phyloP scores from a whole-genome alignment of 2,888 invertebrate genomes.

The Ectobius pallidus region DNA sequence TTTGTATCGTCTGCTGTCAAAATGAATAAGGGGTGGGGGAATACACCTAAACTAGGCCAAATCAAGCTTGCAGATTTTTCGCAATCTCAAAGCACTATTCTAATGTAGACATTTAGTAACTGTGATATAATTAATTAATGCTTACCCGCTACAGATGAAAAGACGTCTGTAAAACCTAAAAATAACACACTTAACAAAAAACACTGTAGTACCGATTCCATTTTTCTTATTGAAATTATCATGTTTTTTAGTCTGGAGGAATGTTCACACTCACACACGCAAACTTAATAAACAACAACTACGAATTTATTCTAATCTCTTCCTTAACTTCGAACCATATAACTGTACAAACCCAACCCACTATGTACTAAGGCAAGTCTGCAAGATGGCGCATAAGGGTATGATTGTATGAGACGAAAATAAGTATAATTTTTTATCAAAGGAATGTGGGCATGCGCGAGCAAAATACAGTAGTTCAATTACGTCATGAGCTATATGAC shows the following conservation, averaged over 20 bases:
- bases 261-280: conserved; percentile 15
- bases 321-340: conserved; percentile 24
- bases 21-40: neutral
- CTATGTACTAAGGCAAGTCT: conserved; percentile 25
- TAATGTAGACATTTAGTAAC: neutral
- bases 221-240: conserved; percentile 22
- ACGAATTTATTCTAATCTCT: conserved; percentile 10
- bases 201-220: conserved; percentile 31
- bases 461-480: neutral
- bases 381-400: conserved; percentile 27
- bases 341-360: conserved; percentile 25
- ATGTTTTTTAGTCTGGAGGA: conserved; percentile 7
- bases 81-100: neutral
- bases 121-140: neutral
- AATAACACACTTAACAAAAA: conserved; percentile 35
- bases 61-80: neutral
- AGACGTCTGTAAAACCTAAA: conserved; percentile 35
- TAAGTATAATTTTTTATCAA: conserved; percentile 27
- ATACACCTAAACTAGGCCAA: neutral
- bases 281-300: conserved; percentile 32
- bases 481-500: conserved; percentile 15
- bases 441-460: conserved; percentile 28
- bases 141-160: conserved; percentile 22
- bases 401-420: conserved; percentile 26
- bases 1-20: neutral